phyloP scores from a whole-genome alignment of 2,888 invertebrate genomes.

The Lasioglossum lativentre region DNA sequence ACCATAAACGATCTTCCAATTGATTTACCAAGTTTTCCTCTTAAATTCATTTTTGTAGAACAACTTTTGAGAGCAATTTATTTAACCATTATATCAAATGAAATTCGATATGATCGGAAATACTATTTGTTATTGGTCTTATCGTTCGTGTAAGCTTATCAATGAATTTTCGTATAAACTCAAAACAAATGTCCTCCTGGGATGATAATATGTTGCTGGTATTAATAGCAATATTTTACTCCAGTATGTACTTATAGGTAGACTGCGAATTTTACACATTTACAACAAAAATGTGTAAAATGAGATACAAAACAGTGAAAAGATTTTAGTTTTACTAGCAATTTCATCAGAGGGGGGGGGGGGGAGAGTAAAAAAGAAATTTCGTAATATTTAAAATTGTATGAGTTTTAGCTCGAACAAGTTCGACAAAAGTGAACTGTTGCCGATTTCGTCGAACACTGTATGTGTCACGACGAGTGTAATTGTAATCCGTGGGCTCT shows the following conservation, averaged over 20 bases:
- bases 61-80: not conserved
- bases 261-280: not conserved
- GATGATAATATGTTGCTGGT: not conserved
- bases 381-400: not conserved
- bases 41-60: not conserved
- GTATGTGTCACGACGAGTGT: not conserved
- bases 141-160: not conserved
- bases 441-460: not conserved
- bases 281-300: not conserved
- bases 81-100: not conserved
- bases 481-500: conserved; percentile 23
- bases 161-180: conserved; percentile 1
- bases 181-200: not conserved
- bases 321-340: not conserved
- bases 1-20: not conserved
- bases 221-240: not conserved
- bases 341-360: not conserved
- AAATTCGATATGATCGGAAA: not conserved
- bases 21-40: not conserved
- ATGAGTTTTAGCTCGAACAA: not conserved
- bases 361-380: not conserved
- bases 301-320: not conserved
- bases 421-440: not conserved
- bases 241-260: not conserved
- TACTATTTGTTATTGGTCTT: not conserved